Percentiles rank a stretch among this genome's conserved stretches.
Evolutionary conservation across 2,888 invertebrate genomes (phyloP).

Genomic region (Papilio gigon): DNA sequence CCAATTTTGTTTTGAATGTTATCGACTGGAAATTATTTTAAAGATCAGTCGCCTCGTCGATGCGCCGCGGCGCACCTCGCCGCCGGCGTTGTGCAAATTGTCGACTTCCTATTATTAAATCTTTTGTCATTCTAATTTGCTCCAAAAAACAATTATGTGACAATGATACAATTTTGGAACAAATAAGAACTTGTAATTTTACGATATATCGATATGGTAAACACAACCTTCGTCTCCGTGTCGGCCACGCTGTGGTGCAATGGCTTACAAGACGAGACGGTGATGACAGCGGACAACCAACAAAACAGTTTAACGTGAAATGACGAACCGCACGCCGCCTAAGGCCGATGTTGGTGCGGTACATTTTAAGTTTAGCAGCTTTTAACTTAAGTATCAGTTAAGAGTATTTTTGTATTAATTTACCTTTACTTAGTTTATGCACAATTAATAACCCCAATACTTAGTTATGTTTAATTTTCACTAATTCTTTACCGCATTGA

Average conservation of each 20-base stretch:
- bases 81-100: conserved; percentile 43
- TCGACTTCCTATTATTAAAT: conserved; percentile 40
- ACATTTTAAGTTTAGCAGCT: conserved; percentile 73
- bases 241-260: conserved; percentile 4
- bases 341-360: conserved; percentile 48
- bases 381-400: conserved; percentile 69
- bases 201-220: conserved; percentile 33
- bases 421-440: conserved; percentile 74
- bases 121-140: conserved; percentile 41
- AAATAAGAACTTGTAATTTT: conserved; percentile 39
- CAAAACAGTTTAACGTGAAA: conserved; percentile 53
- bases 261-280: conserved; percentile 17
- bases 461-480: conserved; percentile 61
- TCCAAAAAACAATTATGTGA: conserved; percentile 39
- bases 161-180: conserved; percentile 39
- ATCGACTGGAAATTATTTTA: conserved; percentile 81
- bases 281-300: conserved; percentile 47
- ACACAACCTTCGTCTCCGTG: conserved; percentile 1
- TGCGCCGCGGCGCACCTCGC: conserved; percentile 45
- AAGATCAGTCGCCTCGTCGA: conserved; percentile 57
- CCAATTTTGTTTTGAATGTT: conserved; percentile 82
- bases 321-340: conserved; percentile 55
- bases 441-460: conserved; percentile 70
- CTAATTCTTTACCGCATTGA: conserved; percentile 56
- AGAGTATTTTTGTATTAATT: conserved; percentile 68